Base-by-base conservation (phyloP, 23 tunicate genomes). In the Corella eumyota region DNA sequence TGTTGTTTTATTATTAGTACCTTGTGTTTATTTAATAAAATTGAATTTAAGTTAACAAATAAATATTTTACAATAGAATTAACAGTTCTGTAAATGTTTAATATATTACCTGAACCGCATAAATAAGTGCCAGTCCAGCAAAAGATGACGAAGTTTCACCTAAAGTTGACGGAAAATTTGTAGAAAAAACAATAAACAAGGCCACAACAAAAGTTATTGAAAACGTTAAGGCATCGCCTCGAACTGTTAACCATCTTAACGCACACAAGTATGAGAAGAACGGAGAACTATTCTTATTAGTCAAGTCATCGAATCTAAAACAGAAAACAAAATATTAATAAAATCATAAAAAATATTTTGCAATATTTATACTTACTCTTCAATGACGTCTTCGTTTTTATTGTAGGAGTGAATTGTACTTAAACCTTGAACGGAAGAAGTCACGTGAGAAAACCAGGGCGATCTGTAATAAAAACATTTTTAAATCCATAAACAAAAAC, bases 391-490 rank as follows among this genome's bases (percentile, higher is more conserved):
- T 45, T 79, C 81, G 3, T 88, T 88, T 53, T 88, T 88, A 7
- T 79, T 62, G 58, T 88, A 88, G 1, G 90, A 88, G 69, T 88
- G 96, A 58, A 88, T 88, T 1, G 96, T 88, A 53, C 81, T 68
- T 1, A 88, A 62, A 20, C 96, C 96, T 57, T 79, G 83, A 4
- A 88, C 83, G 1, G 88, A 79, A 9, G 96, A 88, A 6, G 96
- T 78, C 15, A 88, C 78, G 59, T 88, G 96, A 67, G 96, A 88
- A 67, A 88, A 77, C 80, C 86, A 73, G 15, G 96, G 96, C 19
- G 96, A 88, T 45, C 96, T 86, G 48, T 0, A 62, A 45, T 61
- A 61, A 24, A 57, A 20, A 0, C 11, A 0, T 3, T 26, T 35
- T 6, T 11, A 15, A 40, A 15, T 40, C 48, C 48, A 9, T 40